These are phyloP conservation scores for Hirundichthys speculiger DNA, from an alignment of 2,113 vertebrate genomes.

Conservation along the genomic window DNA sequence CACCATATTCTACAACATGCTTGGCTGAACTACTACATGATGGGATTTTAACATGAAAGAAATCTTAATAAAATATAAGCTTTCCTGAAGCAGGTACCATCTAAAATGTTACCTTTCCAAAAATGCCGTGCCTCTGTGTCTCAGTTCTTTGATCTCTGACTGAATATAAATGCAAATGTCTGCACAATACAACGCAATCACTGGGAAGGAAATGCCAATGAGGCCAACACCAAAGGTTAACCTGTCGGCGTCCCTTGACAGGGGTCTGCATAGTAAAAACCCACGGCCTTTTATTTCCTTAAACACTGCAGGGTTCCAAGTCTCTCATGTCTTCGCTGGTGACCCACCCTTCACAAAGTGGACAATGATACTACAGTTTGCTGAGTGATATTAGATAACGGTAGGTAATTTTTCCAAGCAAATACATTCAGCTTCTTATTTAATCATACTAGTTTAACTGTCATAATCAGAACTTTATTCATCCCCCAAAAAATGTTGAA, in stretches of 20 bases:
- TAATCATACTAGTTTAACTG: slow-evolving; percentile 10
- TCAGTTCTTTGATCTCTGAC: slow-evolving; percentile 28
- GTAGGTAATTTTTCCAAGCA: neutral
- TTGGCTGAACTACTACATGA: slow-evolving; percentile 12
- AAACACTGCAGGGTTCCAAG: slow-evolving; percentile 56
- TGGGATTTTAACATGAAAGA: slow-evolving; percentile 11
- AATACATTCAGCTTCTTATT: slow-evolving; percentile 4
- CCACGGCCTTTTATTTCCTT: slow-evolving; percentile 66
- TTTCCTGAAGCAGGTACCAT: neutral
- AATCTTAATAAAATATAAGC: neutral
- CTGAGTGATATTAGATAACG: slow-evolving; percentile 1
- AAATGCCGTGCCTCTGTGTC: slow-evolving; percentile 36
- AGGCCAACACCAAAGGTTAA: slow-evolving; percentile 77
- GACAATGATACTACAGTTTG: slow-evolving; percentile 9
- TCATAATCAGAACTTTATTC: slow-evolving; percentile 42
- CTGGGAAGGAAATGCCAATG: slow-evolving; percentile 69
- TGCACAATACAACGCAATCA: slow-evolving; percentile 29
- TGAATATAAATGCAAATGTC: slow-evolving; percentile 56
- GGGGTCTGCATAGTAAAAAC: slow-evolving; percentile 48
- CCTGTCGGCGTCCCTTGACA: slow-evolving; percentile 74
- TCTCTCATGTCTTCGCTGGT: slow-evolving; percentile 57
- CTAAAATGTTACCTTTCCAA: slow-evolving; percentile 5
- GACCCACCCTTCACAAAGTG: slow-evolving; percentile 29
- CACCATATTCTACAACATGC: neutral
- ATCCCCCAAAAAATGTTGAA: slow-evolving; percentile 8